These are phyloP conservation scores for Melanotaenia trifasciata DNA, from an alignment of 2,797 vertebrate genomes.

Conservation along the genomic window DNA sequence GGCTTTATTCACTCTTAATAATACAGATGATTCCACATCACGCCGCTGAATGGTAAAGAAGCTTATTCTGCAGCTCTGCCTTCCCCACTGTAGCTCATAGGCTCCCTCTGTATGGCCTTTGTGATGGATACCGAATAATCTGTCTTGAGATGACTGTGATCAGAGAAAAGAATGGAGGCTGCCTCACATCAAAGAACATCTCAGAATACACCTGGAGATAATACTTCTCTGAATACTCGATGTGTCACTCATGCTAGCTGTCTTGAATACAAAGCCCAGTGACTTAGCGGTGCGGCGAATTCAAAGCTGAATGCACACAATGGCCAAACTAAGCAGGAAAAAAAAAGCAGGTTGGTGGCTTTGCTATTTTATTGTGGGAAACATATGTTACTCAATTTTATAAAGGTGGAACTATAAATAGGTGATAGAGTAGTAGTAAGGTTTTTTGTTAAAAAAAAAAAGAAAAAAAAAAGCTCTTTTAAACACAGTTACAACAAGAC, in stretches of 20 bases:
- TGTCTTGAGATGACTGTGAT: conserved; percentile 77
- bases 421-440: neutral
- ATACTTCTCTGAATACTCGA: conserved; percentile 59
- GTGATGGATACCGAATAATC: conserved; percentile 77
- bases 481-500: neutral
- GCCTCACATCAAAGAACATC: conserved; percentile 76
- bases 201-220: conserved; percentile 77
- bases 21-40: conserved; percentile 49
- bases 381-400: neutral
- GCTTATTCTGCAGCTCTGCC: conserved; percentile 74
- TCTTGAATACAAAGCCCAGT: conserved; percentile 56
- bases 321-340: conserved; percentile 39
- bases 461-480: neutral
- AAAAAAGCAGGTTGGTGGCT: conserved; percentile 11
- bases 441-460: neutral
- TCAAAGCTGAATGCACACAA: conserved; percentile 50
- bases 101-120: conserved; percentile 60
- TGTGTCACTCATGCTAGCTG: conserved; percentile 69
- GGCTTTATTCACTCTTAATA: conserved; percentile 52
- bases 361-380: conserved; percentile 19
- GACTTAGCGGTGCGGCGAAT: conserved; percentile 49
- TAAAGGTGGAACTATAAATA: conserved; percentile 1
- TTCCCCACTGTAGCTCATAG: conserved; percentile 54
- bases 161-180: conserved; percentile 70
- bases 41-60: conserved; percentile 66